phyloP scores from a whole-genome alignment of 2,888 invertebrate genomes.

The Oxystoma pomonae region DNA sequence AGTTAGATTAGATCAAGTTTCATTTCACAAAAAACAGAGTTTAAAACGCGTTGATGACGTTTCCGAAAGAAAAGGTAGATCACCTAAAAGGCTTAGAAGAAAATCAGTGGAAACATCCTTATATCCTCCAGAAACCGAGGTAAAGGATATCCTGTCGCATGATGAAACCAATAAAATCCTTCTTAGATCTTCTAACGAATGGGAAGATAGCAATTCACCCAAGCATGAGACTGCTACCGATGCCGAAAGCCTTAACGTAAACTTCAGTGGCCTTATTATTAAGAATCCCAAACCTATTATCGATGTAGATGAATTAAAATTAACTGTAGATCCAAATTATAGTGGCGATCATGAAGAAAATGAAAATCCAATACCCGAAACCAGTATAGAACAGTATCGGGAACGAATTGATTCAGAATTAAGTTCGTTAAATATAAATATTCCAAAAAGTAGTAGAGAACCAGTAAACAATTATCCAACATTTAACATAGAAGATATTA shows the following conservation, averaged over 20 bases:
- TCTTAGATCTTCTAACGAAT: conserved; percentile 17
- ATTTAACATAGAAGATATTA: neutral
- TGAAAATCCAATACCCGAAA: conserved; percentile 19
- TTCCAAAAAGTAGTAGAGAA: conserved; percentile 30
- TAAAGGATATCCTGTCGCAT: neutral
- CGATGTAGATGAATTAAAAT: conserved; percentile 31
- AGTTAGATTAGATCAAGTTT: neutral
- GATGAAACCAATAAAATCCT: neutral
- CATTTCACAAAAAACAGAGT: too few species aligned
- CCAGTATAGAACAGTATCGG: conserved; percentile 35
- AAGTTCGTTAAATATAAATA: conserved; percentile 37
- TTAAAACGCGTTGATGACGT: neutral
- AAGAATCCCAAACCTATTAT: conserved; percentile 28
- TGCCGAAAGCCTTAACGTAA: neutral
- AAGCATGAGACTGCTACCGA: conserved; percentile 13
- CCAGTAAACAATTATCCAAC: conserved; percentile 1
- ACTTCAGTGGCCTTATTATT: conserved; percentile 26
- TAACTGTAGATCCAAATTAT: conserved; percentile 13
- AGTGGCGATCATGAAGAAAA: neutral
- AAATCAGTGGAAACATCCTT: neutral
- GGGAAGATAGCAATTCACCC: conserved; percentile 35
- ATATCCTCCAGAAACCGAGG: neutral
- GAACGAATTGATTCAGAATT: conserved; percentile 38
- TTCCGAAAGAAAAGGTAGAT: neutral
- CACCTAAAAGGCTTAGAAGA: neutral